Evolutionary conservation across 2,113 vertebrate species (phyloP), one percentile per base, ranked within the genome.

Genomic region (Miniopterus natalensis): DNA sequence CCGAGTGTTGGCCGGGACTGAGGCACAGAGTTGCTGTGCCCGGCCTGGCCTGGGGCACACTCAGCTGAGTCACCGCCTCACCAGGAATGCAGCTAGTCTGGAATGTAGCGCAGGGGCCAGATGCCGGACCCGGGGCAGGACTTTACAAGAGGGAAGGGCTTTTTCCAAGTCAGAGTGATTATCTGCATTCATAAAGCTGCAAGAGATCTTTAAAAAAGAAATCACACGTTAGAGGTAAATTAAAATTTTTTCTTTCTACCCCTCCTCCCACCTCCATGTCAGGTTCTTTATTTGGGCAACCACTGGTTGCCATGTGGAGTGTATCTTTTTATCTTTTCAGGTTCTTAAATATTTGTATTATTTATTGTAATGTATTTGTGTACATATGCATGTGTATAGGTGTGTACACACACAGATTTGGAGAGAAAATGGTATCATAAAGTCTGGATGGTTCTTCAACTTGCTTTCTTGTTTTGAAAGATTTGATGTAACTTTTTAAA

Each of bases 11-110:
- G 86, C 53, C 49, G 49, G 45, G 59, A 92, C 75, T 15, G 57
- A 85, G 88, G 70, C 53, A 29, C 63, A 9, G 61, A 73, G 57
- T 21, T 17, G 12, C 42, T 81, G 57, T 20, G 2, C 21, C 9
- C 0, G 10, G 92, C 55, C 81, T 79, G 57, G 93, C 84, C 61
- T 0, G 1, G 53, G 75, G 91, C 87, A 59, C 2, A 1, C 25
- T 81, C 13, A 10, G 75, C 74, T 96, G 96, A 96, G 75, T 97
- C 86, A 95, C 11, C 2, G 53, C 84, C 49, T 68, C 65, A 13
- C 59, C 93, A 95, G 77, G 95, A 96, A 98, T 95, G 95, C 66
- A 59, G 95, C 59, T 87, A 1, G 51, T 91, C 94, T 92, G 95
- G 95, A 97, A 96, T 95, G 90, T 51, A 93, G 84, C 23, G 1